Base-by-base conservation (phyloP, 2,113 vertebrate genomes). In the Tragelaphus buxtoni region DNA sequence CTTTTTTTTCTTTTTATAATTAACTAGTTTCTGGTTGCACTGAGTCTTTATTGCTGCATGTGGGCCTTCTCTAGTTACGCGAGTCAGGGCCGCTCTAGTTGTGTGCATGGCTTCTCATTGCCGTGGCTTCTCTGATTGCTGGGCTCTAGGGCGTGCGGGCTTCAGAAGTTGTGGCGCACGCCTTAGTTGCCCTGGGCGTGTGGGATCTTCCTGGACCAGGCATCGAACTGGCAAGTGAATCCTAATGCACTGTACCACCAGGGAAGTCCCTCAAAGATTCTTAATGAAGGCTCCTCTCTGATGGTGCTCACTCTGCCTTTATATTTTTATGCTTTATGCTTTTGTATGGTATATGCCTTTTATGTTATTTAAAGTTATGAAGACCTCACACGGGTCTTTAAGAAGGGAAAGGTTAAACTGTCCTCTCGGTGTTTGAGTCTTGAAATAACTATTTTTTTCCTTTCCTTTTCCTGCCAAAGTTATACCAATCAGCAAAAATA, bases 401-500 rank as follows among this genome's bases (percentile, higher is more conserved):
- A 63, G 53, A 90, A 35, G 18, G 45, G 63, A 92, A 84, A 26
- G 32, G 65, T 86, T 32, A 45, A 91, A 28, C 9, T 93, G 26
- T 24, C 30, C 13, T 85, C 13, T 79, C 18, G 51, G 42, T 53
- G 96, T 90, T 63, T 94, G 90, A 96, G 79, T 86, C 32, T 79
- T 63, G 47, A 96, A 35, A 97, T 26, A 65, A 55, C 2, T 63
- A 9, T 42, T 18, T 63, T 86, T 35, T n/a, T 10, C 72, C 65
- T 91, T 58, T 6, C 28, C 30, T 82, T 95, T 79, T 42, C 53
- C 55, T 81, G 72, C 28, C 79, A 91, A 93, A 93, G 30, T 72
- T 63, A 49, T 5, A 3, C 82, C 72, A 94, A 94, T 93, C 92
- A 61, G 88, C 84, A 97, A 88, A 32, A 85, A 56, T 96, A 95